Evolutionary conservation across 1,140 invertebrate genomes (phyloP).

Genomic region (Penaeus chinensis): DNA sequence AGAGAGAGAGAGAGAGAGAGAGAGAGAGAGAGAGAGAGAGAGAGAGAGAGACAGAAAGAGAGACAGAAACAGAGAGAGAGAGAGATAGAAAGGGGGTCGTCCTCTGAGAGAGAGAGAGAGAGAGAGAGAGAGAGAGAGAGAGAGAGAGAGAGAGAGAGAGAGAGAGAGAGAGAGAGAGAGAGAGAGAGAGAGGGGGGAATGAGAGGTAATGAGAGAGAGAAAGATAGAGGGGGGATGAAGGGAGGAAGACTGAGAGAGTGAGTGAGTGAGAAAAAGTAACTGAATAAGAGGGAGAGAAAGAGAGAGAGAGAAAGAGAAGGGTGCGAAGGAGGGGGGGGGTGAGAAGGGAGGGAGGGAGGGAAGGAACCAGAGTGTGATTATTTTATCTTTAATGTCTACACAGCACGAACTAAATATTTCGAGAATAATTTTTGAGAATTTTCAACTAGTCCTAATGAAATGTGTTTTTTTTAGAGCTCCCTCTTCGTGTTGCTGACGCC

Average conservation of each 20-base stretch:
- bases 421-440: too few species aligned
- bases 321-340: background rate
- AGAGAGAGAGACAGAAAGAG: background rate
- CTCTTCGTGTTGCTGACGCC: background rate
- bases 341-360: background rate
- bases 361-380: background rate
- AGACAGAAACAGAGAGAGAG: background rate
- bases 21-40: background rate
- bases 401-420: too few species aligned
- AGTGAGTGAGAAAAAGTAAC: background rate
- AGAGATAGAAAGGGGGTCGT: background rate
- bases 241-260: background rate
- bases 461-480: background rate
- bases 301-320: conserved; percentile 1
- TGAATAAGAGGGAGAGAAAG: background rate
- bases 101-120: background rate
- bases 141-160: background rate
- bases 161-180: background rate
- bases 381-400: too few species aligned
- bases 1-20: too few species aligned
- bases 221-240: background rate
- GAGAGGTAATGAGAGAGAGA: background rate
- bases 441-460: too few species aligned
- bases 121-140: too few species aligned
- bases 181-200: background rate